A percentile compares a stretch with the other conserved stretches of the same genome.
Conservation (phyloP, 1,140 invertebrate species). For the Drosophila pseudoananassae region DNA sequence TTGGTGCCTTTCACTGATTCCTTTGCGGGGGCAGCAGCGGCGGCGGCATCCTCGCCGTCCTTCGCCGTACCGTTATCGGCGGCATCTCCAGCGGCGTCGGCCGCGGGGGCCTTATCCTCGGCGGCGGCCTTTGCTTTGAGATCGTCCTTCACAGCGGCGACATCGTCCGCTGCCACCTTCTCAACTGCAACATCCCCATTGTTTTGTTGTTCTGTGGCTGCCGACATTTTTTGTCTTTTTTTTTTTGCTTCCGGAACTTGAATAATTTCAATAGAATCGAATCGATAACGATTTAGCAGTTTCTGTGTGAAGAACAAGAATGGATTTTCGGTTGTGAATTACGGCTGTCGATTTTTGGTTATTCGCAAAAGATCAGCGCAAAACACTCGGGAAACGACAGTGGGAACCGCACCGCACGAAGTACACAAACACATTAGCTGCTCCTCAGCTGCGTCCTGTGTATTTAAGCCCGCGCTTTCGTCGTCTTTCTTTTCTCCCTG, state of each 20-base stretch:
- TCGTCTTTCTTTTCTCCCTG: slow-evolving; percentile 8
- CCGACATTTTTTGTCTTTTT: slow-evolving; percentile 70
- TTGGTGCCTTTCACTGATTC: slow-evolving; percentile 82
- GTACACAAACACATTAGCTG: slow-evolving; percentile 77
- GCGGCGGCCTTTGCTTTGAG: slow-evolving; percentile 78
- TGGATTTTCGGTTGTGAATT: too few species aligned
- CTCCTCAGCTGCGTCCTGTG: slow-evolving; percentile 54
- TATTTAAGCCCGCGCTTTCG: slow-evolving; percentile 62
- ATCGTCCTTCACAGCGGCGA: slow-evolving; percentile 76
- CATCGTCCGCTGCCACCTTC: slow-evolving; percentile 77
- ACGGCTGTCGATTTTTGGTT: slow-evolving; percentile 45
- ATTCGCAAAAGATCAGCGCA: slow-evolving; percentile 77
- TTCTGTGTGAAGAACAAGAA: slow-evolving; percentile 60
- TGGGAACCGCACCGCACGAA: slow-evolving; percentile 79
- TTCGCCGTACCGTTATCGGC: slow-evolving; percentile 80
- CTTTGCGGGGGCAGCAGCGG: slow-evolving; percentile 74
- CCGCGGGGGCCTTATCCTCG: slow-evolving; percentile 70
- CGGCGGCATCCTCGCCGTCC: slow-evolving; percentile 70
- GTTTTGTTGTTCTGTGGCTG: slow-evolving; percentile 83
- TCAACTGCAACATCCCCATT: slow-evolving; percentile 83
- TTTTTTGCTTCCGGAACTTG: slow-evolving; percentile 48
- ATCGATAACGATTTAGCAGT: background rate
- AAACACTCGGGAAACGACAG: slow-evolving; percentile 56
- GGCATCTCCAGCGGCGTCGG: slow-evolving; percentile 69
- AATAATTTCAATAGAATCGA: slow-evolving; percentile 7